Evolutionary conservation across 2,888 invertebrate species (phyloP), one percentile per base, ranked within the genome.

Genomic region (Iphiclides podalirius): DNA sequence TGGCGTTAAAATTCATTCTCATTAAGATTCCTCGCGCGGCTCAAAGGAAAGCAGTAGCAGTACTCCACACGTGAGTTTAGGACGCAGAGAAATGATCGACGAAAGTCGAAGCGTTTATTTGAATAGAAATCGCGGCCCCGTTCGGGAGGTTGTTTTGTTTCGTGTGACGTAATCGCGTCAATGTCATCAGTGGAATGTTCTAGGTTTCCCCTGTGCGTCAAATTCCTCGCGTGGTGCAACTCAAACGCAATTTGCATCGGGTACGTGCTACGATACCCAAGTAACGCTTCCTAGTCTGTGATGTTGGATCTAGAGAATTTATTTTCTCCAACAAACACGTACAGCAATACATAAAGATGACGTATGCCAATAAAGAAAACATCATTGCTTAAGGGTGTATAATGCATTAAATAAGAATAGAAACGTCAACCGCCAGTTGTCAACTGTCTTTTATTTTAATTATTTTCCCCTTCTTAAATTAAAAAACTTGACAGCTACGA

Each of bases 1-100:
- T 49, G 52, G 45, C 52, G 42, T 46, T 17, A 49, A 34, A 28
- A n/a, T n/a, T n/a, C n/a, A n/a, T n/a, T n/a, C 4, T 28, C 17
- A 38, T 45, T 45, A 31, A 33, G 17, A 45, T 45, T 45, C 45
- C 14, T 7, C 31, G n/a, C 16, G 20, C 38, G 9, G 14, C 26
- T n/a, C n/a, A 31, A 36, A 33, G n/a, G 45, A 38, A 45, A 45
- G 45, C 31, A n/a, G 38, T 17, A 38, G 31, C 17, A 13, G 13
- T 4, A n/a, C 16, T 4, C 13, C 17, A 68, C 60, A 68, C 72
- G 68, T 63, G 65, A 64, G 61, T 54, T 65, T 54, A 52, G 51
- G 43, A 52, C 56, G 49, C 46, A 60, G 56, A 63, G 63, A 70
- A 48, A 51, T 39, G 26, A 49, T 40, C 11, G 28, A 54, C 42